These are phyloP conservation scores for Drosophila mayaguana DNA, from an alignment of 2,888 invertebrate species.

Conservation along the genomic window DNA sequence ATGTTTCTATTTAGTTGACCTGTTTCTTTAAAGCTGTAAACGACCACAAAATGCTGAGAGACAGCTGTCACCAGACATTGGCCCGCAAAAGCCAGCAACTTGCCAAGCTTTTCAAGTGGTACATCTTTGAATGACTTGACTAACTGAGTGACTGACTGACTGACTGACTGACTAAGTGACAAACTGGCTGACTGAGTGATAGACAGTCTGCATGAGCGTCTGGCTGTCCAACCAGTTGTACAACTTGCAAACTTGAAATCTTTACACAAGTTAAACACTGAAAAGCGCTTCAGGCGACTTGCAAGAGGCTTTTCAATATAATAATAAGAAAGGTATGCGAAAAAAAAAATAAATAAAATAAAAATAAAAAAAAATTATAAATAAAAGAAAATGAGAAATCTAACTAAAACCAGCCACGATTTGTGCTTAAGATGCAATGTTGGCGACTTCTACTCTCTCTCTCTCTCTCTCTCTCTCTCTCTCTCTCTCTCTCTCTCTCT, in stretches of 20 bases:
- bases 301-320: constrained; percentile 67
- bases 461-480: too few species aligned
- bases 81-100: constrained; percentile 3
- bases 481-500: too few species aligned
- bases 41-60: constrained; percentile 49
- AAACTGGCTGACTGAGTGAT: constrained; percentile 2
- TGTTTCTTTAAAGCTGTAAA: constrained; percentile 58
- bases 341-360: too few species aligned
- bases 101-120: constrained; percentile 5
- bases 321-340: constrained; percentile 32
- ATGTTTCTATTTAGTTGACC: constrained; percentile 52
- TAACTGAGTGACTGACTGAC: constrained; percentile 11
- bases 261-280: constrained; percentile 75
- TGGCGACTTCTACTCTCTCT: not conserved
- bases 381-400: not conserved
- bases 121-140: constrained; percentile 4
- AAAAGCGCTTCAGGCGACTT: constrained; percentile 70
- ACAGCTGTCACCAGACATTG: constrained; percentile 42
- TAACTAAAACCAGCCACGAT: constrained; percentile 15
- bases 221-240: constrained; percentile 48
- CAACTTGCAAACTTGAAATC: constrained; percentile 66
- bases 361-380: constrained; percentile 1
- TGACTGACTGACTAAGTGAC: not conserved
- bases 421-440: constrained; percentile 29
- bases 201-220: constrained; percentile 4